phyloP scores from a whole-genome alignment of 53 echinoderm and acorn worm species.

The Stichopus horrens region DNA sequence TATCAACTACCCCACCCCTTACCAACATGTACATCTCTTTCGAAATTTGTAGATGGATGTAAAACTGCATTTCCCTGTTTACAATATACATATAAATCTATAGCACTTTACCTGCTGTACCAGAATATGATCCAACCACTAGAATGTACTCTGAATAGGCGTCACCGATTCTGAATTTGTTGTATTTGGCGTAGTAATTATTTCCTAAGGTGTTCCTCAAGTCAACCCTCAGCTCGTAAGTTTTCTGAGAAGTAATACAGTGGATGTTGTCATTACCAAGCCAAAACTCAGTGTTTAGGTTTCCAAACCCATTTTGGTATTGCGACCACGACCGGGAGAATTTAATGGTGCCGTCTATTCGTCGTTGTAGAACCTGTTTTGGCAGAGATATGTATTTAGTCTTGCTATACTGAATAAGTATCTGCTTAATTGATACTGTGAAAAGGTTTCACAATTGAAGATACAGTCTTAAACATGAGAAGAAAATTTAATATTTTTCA shows the following conservation, averaged over 20 bases:
- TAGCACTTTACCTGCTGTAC: slow-evolving; percentile 54
- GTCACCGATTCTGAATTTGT: slow-evolving; percentile 51
- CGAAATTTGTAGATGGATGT: no score
- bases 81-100: no score
- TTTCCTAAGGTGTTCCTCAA: slow-evolving; percentile 41
- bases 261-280: slow-evolving; percentile 61
- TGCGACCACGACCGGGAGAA: slow-evolving; percentile 52
- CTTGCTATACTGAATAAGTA: no score
- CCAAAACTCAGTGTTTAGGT: slow-evolving; percentile 60
- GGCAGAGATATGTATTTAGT: no score
- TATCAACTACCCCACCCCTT: no score
- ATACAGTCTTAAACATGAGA: no score
- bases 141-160: slow-evolving; percentile 36
- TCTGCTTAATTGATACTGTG: no score
- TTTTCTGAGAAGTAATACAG: slow-evolving; percentile 50
- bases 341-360: slow-evolving; percentile 53
- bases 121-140: slow-evolving; percentile 49
- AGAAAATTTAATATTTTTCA: no score
- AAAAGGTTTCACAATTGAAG: no score
- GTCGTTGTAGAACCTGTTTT: slow-evolving; percentile 59
- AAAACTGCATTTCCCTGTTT: no score
- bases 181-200: slow-evolving; percentile 51
- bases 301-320: slow-evolving; percentile 63
- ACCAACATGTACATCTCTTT: no score
- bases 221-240: slow-evolving; percentile 54